Base-by-base conservation (phyloP, 1,140 invertebrate genomes). In the Globodera rostochiensis region DNA sequence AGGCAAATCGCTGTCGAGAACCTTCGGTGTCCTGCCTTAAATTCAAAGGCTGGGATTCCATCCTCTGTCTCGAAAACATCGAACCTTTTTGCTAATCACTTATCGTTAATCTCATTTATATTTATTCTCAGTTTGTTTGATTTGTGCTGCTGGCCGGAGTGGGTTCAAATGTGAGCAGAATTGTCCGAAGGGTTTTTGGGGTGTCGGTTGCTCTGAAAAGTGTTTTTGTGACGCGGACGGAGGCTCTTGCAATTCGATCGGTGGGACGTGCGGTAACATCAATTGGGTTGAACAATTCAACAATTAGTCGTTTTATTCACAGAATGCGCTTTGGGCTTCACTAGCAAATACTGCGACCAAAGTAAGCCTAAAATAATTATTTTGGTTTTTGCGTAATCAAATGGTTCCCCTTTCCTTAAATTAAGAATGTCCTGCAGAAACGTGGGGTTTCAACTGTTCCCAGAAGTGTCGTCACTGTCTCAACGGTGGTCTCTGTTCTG, bases 131-230 rank as follows among this genome's bases (percentile, higher is more conserved):
- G 71, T 92, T 80, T 96, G 95, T 89, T 92, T 76, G n/a, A 73
- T 92, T 80, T 96, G 95, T 89, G 92, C 92, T 11, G 91, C 93
- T 64, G 95, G 95, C 64, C 95, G 94, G 93, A 94, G 91, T 79
- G 94, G 91, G 83, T 46, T 97, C 95, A 90, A 92, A 73, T 97
- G 95, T 87, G 92, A 93, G 74, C 89, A 93, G 79, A 91, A 91
- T 82, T 97, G 95, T 90, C 90, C 92, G 2, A 85, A 92, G 80
- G 74, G 64, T 25, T 74, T 50, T 36, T 86, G 82, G 83, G 84
- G 84, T 21, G 47, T 25, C 21, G 83, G 73, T 3, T 86, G 84
- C 70, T 46, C 57, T n/a, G 60, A 86, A 66, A 60, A 77, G 49
- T 86, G 84, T 71, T 50, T 71, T 50, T 86, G 85, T 73, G 75